Evolutionary conservation across 2,113 vertebrate genomes (phyloP).

Genomic region (Oophaga pumilio): DNA sequence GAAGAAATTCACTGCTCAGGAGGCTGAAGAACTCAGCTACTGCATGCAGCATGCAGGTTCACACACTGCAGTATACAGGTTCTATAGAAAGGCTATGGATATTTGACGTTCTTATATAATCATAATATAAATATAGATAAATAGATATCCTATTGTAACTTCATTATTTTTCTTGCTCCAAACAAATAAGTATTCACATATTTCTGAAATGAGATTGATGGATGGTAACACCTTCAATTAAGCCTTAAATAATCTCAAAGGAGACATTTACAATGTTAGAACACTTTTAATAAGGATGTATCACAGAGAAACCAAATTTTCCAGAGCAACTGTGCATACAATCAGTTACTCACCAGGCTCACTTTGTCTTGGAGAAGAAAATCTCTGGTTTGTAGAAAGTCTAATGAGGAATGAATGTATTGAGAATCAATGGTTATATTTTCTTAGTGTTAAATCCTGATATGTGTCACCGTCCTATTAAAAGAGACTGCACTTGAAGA

Average conservation of each 20-base stretch:
- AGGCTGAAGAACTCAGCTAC: too few relatives aligned
- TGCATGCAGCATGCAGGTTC: too few relatives aligned
- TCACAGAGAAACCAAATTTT: conserved; percentile 52
- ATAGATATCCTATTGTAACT: not conserved
- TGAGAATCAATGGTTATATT: conserved; percentile 58
- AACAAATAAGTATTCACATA: not conserved
- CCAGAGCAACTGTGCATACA: conserved; percentile 58
- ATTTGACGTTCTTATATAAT: too few relatives aligned
- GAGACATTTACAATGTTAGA: conserved; percentile 57
- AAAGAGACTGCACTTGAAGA: conserved; percentile 56
- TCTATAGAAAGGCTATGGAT: too few relatives aligned
- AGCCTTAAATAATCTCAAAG: conserved; percentile 52
- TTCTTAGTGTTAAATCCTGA: conserved; percentile 55
- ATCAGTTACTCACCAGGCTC: conserved; percentile 55
- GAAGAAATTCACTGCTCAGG: too few relatives aligned
- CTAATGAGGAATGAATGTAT: conserved; percentile 57
- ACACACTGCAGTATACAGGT: too few relatives aligned
- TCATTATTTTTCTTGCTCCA: not conserved
- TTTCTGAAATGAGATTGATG: conserved; percentile 12
- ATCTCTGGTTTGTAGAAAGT: conserved; percentile 50
- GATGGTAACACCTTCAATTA: conserved; percentile 43
- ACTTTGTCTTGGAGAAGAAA: conserved; percentile 53
- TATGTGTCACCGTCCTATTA: conserved; percentile 56
- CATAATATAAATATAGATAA: not conserved
- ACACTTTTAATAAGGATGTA: conserved; percentile 55